These are phyloP conservation scores for Onychomys arenicola DNA, from an alignment of 2,797 vertebrate genomes.

Conservation along the genomic window DNA sequence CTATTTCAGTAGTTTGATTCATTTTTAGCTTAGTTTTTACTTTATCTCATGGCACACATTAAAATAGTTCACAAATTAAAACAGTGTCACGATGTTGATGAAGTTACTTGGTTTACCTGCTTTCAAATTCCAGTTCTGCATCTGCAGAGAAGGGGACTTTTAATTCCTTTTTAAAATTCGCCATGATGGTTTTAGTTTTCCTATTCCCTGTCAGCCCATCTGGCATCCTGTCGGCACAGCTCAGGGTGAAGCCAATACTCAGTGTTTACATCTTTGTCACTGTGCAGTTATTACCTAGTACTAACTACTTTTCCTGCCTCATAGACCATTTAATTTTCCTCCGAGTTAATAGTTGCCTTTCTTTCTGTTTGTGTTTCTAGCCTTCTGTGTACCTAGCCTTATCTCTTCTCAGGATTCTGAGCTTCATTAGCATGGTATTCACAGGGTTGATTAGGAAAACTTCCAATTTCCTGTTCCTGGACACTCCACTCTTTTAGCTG, in stretches of 20 bases:
- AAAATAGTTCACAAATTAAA: constrained; percentile 2
- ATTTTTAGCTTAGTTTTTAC: constrained; percentile 4
- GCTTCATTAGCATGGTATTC: not conserved
- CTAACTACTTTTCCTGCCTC: constrained; percentile 3
- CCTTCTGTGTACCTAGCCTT: not conserved
- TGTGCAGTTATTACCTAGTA: not conserved
- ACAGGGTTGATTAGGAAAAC: not conserved
- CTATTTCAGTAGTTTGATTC: not conserved
- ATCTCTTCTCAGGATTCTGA: not conserved
- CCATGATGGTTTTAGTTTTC: not conserved
- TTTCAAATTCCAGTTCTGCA: not conserved
- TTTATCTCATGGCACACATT: not conserved
- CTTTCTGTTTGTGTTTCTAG: not conserved
- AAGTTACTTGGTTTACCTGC: not conserved
- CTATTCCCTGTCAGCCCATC: not conserved
- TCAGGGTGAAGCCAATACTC: not conserved
- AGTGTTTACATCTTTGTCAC: not conserved
- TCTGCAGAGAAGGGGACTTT: not conserved
- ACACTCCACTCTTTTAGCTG: not conserved
- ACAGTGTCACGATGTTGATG: not conserved
- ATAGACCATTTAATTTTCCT: constrained; percentile 16
- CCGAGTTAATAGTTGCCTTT: not conserved
- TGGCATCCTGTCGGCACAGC: not conserved
- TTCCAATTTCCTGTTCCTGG: not conserved
- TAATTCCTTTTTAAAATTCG: not conserved